phyloP scores from a whole-genome alignment of 92 coral and sea anemone species.

The Porites lobata region DNA sequence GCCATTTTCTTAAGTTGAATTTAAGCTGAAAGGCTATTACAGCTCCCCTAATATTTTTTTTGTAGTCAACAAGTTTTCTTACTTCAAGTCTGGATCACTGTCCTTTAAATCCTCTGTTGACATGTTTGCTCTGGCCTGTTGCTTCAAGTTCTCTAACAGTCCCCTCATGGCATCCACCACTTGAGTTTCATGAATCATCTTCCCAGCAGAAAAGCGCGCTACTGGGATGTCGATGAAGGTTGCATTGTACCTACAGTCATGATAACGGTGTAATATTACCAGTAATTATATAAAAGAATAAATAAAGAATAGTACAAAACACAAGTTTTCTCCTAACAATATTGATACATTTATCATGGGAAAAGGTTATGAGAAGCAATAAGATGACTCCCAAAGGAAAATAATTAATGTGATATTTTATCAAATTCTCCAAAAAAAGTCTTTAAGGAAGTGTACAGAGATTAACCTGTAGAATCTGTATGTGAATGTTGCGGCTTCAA shows the following conservation, averaged over 20 bases:
- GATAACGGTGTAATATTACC: not conserved
- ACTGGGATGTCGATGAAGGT: conserved; percentile 94
- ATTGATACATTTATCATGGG: too few relatives aligned
- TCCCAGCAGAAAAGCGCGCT: conserved; percentile 90
- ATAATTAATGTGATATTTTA: too few relatives aligned
- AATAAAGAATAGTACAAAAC: not conserved
- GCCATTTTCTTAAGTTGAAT: too few relatives aligned
- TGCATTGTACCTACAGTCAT: conserved; percentile 77
- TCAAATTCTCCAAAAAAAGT: too few relatives aligned
- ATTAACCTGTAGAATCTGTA: too few relatives aligned
- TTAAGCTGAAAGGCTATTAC: too few relatives aligned
- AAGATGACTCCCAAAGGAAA: too few relatives aligned
- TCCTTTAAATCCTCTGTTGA: conserved; percentile 93
- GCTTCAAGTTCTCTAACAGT: conserved; percentile 87
- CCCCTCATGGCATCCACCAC: conserved; percentile 95
- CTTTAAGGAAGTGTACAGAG: too few relatives aligned
- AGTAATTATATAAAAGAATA: not conserved
- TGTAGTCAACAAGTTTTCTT: conserved; percentile 11
- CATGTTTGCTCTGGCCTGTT: conserved; percentile 80
- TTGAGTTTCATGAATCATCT: conserved; percentile 94
- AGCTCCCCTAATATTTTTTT: too few relatives aligned
- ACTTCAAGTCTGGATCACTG: conserved; percentile 96
- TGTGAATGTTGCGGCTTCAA: too few relatives aligned
- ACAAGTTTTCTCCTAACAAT: too few relatives aligned
- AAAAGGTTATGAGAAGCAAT: too few relatives aligned